Base-by-base conservation (phyloP, 1,140 invertebrate genomes). In the Palaemon carinicauda region DNA sequence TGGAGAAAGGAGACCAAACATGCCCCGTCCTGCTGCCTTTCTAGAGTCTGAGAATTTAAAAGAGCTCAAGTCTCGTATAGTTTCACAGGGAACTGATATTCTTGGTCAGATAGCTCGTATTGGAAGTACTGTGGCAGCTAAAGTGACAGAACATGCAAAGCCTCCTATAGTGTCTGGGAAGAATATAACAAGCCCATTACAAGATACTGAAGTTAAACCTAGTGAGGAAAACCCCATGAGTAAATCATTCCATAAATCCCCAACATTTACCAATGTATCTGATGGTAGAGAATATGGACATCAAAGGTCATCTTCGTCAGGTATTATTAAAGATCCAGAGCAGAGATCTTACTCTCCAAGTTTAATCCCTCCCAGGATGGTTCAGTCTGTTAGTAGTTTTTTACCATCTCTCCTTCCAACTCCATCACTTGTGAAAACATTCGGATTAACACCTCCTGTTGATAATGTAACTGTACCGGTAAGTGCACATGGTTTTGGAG, bases 31-130 rank as follows among this genome's bases (percentile, higher is more conserved):
- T 65, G 31, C 12, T 31, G 21, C 60, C 15, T 73, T 80, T n/a
- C 51, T 69, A 14, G 60, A 82, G 50, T 29, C 69, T 53, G 50
- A 82, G 24, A 79, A 79, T 51, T 52, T 87, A 24, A 51, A 24
- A 14, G 84, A 80, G 4, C 80, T 88, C 56, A 81, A 81, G 7
- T 52, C 52, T 1, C 50, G 56, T 9, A 29, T 88, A 19, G 65
- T 82, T 12, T 56, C 60, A 9, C 74, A 41, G 19, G 81, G 81
- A 3, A 41, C 50, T 29, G 75, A 77, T 15, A 52, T 88, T 1
- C 14, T 88, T 54, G 87, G 80, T 54, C 65, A 83, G 10, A 79
- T 88, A 51, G 74, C 87, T 17, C 51, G 52, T 31, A 31, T 88
- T 7, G 65, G 87, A 15, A 60, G 73, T 29, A 81, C 71, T 4